Base-by-base conservation (phyloP, 2,113 vertebrate genomes). In the Dendropsophus ebraccatus region DNA sequence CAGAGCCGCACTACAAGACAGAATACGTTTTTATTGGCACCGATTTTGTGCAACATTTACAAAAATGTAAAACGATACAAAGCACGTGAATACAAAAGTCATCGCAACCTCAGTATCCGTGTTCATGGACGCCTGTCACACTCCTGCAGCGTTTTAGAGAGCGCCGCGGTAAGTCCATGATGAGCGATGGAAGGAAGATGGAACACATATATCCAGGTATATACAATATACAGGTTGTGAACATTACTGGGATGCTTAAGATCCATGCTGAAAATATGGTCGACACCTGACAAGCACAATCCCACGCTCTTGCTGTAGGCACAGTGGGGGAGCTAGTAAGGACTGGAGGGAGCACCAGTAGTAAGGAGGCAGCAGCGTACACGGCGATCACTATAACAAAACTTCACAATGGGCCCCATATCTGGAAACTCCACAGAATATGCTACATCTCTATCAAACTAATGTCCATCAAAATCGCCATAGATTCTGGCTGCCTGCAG, bases 11-110 rank as follows among this genome's bases (percentile, higher is more conserved):
- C 16, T 60, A 80, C 32, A 80, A 80, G 77, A 80, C 77, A 45
- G 54, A 32, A 80, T 41, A 37, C n/a, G 62, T 62, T 79, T n/a
- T 80, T 80, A 80, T 23, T 80, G 58, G 35, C 60, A 80, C 11
- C 12, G 1, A 25, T 60, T 80, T 37, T 62, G 23, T 80, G 54
- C 35, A 80, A 25, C 32, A 80, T n/a, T 37, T 80, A 62, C 54
- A 80, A 60, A 77, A 77, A 54, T 56, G 49, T 56, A 32, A 77
- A 77, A 62, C 52, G 1, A 28, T 80, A 80, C 9, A 79, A 79
- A 58, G 32, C 52, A 60, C 21, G 17, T 30, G n/a, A 41, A 50
- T 52, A 76, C 32, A 50, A 58, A 80, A 35, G 37, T 32, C n/a
- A 60, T 17, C 49, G 62, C 77, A 62, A 45, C 35, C 5, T 60